Evolutionary conservation across 2,888 invertebrate genomes (phyloP).

Genomic region (Megaustenia siamemsis): DNA sequence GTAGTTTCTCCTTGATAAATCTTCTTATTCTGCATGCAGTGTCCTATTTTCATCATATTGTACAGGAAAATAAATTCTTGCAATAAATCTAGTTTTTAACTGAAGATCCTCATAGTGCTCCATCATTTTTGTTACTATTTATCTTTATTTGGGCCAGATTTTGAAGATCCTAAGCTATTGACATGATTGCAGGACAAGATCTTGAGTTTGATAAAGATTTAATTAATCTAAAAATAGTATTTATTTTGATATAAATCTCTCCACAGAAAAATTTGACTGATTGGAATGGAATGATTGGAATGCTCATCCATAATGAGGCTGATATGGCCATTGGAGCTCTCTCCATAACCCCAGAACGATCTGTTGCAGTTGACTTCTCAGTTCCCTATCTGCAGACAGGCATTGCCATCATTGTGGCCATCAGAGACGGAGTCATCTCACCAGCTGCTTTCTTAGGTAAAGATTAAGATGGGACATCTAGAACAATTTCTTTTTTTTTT

Average conservation of each 20-base stretch:
- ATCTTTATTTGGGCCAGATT: too few relatives aligned
- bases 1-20: too few relatives aligned
- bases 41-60: too few relatives aligned
- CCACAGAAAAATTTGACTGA: slow-evolving; percentile 51
- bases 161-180: too few relatives aligned
- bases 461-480: background rate
- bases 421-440: slow-evolving; percentile 80
- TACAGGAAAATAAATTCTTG: too few relatives aligned
- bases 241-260: background rate
- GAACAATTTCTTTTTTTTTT: too few relatives aligned
- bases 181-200: too few relatives aligned
- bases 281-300: slow-evolving; percentile 79
- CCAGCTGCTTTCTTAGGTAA: slow-evolving; percentile 61
- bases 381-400: slow-evolving; percentile 80
- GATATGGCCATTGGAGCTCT: slow-evolving; percentile 80
- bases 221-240: background rate
- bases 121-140: too few relatives aligned
- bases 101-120: too few relatives aligned
- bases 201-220: too few relatives aligned
- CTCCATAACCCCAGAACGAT: slow-evolving; percentile 78
- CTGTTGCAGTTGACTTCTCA: slow-evolving; percentile 77
- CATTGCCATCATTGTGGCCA: slow-evolving; percentile 79
- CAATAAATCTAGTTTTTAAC: too few relatives aligned
- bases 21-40: too few relatives aligned
- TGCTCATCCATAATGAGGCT: slow-evolving; percentile 74